These are phyloP conservation scores for Anaspis maculata DNA, from an alignment of 2,888 invertebrate genomes.

Conservation along the genomic window DNA sequence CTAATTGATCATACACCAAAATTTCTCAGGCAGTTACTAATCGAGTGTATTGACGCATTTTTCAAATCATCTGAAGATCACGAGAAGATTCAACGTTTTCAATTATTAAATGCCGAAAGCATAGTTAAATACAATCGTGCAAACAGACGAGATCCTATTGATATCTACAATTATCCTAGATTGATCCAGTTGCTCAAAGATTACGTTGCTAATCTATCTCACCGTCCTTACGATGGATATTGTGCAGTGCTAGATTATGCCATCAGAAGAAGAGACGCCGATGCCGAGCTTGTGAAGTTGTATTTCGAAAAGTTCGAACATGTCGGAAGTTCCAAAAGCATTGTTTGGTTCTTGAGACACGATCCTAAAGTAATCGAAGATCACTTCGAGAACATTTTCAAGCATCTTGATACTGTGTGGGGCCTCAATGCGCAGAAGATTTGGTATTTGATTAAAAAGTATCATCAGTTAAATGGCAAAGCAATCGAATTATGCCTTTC, in stretches of 20 bases:
- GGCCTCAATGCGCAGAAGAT: not conserved
- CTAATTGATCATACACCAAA: not conserved
- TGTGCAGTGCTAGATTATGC: not conserved
- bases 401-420: not conserved
- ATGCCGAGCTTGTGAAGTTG: not conserved
- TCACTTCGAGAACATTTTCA: slow-evolving; percentile 1
- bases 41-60: not conserved
- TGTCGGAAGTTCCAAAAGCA: not conserved
- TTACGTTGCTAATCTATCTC: not conserved
- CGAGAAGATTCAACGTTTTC: not conserved
- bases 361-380: slow-evolving; percentile 3
- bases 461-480: not conserved
- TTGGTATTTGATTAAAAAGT: slow-evolving; percentile 3
- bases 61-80: not conserved
- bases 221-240: not conserved
- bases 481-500: slow-evolving; percentile 1
- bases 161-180: slow-evolving; percentile 2
- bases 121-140: too few species aligned
- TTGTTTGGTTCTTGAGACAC: slow-evolving; percentile 1
- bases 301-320: slow-evolving; percentile 1
- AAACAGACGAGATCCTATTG: not conserved
- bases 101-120: slow-evolving; percentile 1
- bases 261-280: not conserved
- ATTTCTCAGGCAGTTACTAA: not conserved
- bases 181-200: slow-evolving; percentile 1